Evolutionary conservation across 2,888 invertebrate species (phyloP).

Genomic region (Napeogenes inachia): DNA sequence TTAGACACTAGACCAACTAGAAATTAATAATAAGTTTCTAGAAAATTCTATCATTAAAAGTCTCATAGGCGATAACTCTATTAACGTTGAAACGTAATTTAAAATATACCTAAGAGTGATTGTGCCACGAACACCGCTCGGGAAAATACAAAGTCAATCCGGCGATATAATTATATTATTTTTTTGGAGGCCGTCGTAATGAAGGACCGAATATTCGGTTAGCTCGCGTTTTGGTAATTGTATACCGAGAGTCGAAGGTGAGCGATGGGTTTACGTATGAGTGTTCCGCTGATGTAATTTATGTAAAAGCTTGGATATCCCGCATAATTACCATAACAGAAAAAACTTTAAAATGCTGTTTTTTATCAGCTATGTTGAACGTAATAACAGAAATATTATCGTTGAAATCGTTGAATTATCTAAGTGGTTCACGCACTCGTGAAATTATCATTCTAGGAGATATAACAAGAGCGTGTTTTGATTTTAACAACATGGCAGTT

Average conservation of each 20-base stretch:
- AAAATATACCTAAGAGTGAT: neutral
- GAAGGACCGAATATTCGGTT: slow-evolving; percentile 17
- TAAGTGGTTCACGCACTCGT: too few species aligned
- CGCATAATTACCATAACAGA: slow-evolving; percentile 23
- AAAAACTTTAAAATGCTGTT: neutral
- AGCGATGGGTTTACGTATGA: slow-evolving; percentile 63
- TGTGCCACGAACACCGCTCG: slow-evolving; percentile 13
- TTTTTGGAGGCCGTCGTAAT: slow-evolving; percentile 23
- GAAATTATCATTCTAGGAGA: too few species aligned
- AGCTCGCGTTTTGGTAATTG: slow-evolving; percentile 50
- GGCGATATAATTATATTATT: slow-evolving; percentile 24
- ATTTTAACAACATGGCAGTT: too few species aligned
- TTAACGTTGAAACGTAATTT: too few species aligned
- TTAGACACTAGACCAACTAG: too few species aligned
- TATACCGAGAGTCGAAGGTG: slow-evolving; percentile 66
- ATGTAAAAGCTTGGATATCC: slow-evolving; percentile 38
- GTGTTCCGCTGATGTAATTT: slow-evolving; percentile 61
- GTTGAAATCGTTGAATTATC: too few species aligned
- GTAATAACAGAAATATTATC: too few species aligned
- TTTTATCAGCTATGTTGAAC: too few species aligned
- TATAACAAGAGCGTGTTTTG: too few species aligned
- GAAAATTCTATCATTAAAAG: too few species aligned
- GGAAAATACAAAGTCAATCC: slow-evolving; percentile 16
- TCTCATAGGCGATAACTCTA: too few species aligned
- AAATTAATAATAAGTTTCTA: too few species aligned